Conservation (phyloP, 2,888 invertebrate species). For the Heliconius ethilla region DNA sequence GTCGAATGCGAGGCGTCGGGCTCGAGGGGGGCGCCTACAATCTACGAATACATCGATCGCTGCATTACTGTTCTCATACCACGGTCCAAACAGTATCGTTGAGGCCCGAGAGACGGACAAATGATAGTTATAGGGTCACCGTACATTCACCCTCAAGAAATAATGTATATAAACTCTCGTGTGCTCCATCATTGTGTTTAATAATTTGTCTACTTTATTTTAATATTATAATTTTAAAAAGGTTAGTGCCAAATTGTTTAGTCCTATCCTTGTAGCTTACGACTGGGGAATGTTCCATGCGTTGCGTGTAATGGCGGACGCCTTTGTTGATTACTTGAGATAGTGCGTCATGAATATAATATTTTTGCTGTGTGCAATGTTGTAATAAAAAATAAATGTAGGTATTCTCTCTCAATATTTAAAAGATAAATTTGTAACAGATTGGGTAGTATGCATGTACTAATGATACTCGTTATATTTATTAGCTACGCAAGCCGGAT, state of each 20-base stretch:
- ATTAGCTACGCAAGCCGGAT: constrained; percentile 63
- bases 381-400: neutral
- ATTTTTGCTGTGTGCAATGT: constrained; percentile 1
- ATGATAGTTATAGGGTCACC: constrained; percentile 52
- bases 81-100: constrained; percentile 43
- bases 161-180: constrained; percentile 53
- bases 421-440: neutral
- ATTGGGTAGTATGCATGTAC: neutral
- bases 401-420: constrained; percentile 4
- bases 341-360: constrained; percentile 21
- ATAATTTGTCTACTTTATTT: constrained; percentile 49
- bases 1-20: constrained; percentile 30
- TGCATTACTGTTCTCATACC: constrained; percentile 52
- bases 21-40: constrained; percentile 23
- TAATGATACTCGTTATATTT: constrained; percentile 46
- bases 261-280: constrained; percentile 28
- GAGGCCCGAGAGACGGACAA: constrained; percentile 56
- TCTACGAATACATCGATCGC: constrained; percentile 51
- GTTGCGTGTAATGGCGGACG: constrained; percentile 37
- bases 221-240: constrained; percentile 50
- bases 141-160: constrained; percentile 47
- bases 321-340: constrained; percentile 26
- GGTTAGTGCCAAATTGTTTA: constrained; percentile 65
- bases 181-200: constrained; percentile 56
- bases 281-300: constrained; percentile 35